Evolutionary conservation across 2,888 invertebrate species (phyloP), one percentile per base, ranked within the genome.

Genomic region (Syrista parreyssii): DNA sequence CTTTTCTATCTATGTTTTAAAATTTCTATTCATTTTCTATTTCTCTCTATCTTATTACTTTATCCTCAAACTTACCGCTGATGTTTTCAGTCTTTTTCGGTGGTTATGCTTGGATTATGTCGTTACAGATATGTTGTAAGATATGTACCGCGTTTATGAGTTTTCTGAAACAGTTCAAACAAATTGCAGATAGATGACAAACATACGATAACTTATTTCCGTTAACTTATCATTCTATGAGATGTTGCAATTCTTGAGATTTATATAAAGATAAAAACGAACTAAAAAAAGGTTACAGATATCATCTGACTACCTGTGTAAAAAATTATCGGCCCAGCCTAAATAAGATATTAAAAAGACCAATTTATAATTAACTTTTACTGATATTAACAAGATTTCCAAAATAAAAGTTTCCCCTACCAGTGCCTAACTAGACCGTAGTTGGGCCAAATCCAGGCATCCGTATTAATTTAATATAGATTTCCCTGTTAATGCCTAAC

Each of bases 141-240:
- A 79, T 79, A 79, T 79, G 79, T 75, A 75, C 34, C 74, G 79
- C 74, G 79, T 40, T 78, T 75, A 31, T 30, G 75, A 73, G 33
- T 31, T 55, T 71, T 69, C 71, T 71, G 31, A 23, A 77, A 71
- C 71, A 71, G 23, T 32, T 23, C 23, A 55, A 55, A 23, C 23
- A 23, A 55, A 55, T 55, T 55, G 15, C 23, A 23, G 23, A 15
- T 55, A 55, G 6, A 55, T 55, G 55, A 55, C 2, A 55, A 55
- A 55, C 23, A 9, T 23, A 23, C 55, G 23, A 55, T 23, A 55
- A 23, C 23, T 23, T 23, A 9, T 23, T 55, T 23, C 2, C 9
- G 15, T 40, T 23, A 40, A 40, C 15, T 40, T 40, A 23, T 40
- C 15, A 23, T 40, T 1, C 15, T 23, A 40, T 23, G 1, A 23